These are phyloP conservation scores for Corapipo altera DNA, from an alignment of 2,113 vertebrate species.

Conservation along the genomic window DNA sequence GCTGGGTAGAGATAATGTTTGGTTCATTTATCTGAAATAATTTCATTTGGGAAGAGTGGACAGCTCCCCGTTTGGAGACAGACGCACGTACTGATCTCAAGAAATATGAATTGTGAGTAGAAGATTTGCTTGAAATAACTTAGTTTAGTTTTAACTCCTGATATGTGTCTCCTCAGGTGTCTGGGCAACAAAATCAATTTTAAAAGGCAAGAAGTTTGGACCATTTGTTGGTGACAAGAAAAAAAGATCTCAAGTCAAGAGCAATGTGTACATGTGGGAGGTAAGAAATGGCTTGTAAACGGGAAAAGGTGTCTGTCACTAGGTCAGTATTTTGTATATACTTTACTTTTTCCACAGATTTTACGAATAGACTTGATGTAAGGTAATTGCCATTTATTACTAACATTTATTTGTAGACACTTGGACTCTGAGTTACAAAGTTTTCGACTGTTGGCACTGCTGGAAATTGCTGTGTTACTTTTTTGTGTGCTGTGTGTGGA, in stretches of 20 bases:
- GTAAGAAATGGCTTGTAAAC: constrained; percentile 72
- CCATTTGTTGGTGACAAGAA: constrained; percentile 94
- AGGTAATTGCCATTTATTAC: not conserved
- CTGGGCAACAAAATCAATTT: constrained; percentile 87
- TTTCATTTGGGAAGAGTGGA: not conserved
- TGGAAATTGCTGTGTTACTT: not conserved
- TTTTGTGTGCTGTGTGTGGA: not conserved
- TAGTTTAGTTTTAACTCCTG: not conserved
- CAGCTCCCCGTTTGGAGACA: not conserved
- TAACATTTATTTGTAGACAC: not conserved
- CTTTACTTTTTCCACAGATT: not conserved
- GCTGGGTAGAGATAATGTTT: not conserved
- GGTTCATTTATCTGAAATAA: not conserved
- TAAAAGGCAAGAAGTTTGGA: constrained; percentile 92
- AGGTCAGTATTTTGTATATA: not conserved
- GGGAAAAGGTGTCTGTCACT: not conserved
- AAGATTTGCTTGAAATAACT: not conserved
- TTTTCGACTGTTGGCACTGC: not conserved
- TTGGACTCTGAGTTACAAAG: not conserved
- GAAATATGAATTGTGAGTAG: not conserved
- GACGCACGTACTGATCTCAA: not conserved
- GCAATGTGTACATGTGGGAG: constrained; percentile 98
- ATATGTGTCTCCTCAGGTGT: constrained; percentile 79
- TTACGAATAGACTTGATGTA: not conserved
- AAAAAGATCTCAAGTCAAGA: constrained; percentile 93